A percentile compares a stretch with the other conserved stretches of the same genome.
Evolutionary conservation across 2,797 vertebrate species (phyloP).

Genomic region (Chelmon rostratus): DNA sequence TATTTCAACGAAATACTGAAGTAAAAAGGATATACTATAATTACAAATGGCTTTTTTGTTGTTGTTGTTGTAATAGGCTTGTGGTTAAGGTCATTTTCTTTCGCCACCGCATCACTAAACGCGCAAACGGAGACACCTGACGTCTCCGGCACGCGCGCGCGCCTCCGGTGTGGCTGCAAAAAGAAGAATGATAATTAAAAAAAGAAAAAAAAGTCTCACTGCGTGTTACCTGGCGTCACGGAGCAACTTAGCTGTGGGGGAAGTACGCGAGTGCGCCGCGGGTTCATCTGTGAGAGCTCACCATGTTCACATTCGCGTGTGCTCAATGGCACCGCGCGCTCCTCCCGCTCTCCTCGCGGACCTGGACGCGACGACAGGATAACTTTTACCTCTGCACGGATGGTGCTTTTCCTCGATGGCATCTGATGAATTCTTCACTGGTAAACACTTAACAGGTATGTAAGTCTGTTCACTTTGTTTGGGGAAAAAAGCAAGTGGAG

Average conservation of each 20-base stretch:
- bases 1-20: neutral
- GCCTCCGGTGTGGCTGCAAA: slow-evolving; percentile 18
- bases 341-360: slow-evolving; percentile 32
- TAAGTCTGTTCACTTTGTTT: neutral
- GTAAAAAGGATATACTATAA: neutral
- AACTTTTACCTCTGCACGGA: slow-evolving; percentile 71
- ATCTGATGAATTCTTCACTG: slow-evolving; percentile 70
- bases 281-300: slow-evolving; percentile 31
- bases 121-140: slow-evolving; percentile 47
- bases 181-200: neutral
- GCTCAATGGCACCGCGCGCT: slow-evolving; percentile 77
- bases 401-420: slow-evolving; percentile 63
- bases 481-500: too few species aligned
- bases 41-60: neutral
- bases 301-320: slow-evolving; percentile 47
- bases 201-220: neutral
- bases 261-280: slow-evolving; percentile 42
- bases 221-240: slow-evolving; percentile 15
- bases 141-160: slow-evolving; percentile 41
- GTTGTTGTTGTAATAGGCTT: neutral
- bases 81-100: neutral
- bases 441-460: slow-evolving; percentile 78
- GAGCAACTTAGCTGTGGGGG: slow-evolving; percentile 13
- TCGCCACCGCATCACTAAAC: neutral
- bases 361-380: slow-evolving; percentile 54